A percentile compares a stretch with the other conserved stretches of the same genome.
Conservation (phyloP, 2,888 invertebrate genomes). For the Odontomyia ornata region DNA sequence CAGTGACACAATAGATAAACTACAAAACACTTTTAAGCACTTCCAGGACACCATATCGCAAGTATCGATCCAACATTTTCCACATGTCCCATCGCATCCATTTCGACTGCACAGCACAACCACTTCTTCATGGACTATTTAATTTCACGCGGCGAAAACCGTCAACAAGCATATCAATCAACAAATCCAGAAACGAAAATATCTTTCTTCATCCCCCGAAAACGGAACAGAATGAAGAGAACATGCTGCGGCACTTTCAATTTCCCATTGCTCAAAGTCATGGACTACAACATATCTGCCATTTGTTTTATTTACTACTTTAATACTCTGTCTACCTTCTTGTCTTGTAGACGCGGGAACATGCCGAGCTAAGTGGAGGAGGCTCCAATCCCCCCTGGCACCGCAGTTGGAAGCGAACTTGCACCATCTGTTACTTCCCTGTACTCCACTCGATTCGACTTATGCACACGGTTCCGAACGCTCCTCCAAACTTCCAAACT, state of each 20-base stretch:
- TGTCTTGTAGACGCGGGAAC: neutral
- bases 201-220: neutral
- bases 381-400: neutral
- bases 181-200: neutral
- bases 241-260: constrained; percentile 16
- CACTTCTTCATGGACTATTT: neutral
- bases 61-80: too few relatives aligned
- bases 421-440: constrained; percentile 12
- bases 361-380: constrained; percentile 3
- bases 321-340: neutral
- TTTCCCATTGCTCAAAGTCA: constrained; percentile 6
- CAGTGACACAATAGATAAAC: too few relatives aligned
- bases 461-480: neutral
- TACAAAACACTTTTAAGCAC: too few relatives aligned
- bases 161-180: constrained; percentile 28
- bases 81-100: too few relatives aligned
- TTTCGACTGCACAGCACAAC: too few relatives aligned
- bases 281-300: neutral
- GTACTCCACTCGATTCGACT: neutral
- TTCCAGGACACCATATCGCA: too few relatives aligned
- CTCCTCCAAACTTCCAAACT: constrained; percentile 2
- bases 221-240: neutral
- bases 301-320: constrained; percentile 27
- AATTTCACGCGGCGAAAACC: neutral
- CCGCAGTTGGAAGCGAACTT: neutral